Evolutionary conservation across 1,140 invertebrate genomes (phyloP).

Genomic region (Neotoxoptera formosana): DNA sequence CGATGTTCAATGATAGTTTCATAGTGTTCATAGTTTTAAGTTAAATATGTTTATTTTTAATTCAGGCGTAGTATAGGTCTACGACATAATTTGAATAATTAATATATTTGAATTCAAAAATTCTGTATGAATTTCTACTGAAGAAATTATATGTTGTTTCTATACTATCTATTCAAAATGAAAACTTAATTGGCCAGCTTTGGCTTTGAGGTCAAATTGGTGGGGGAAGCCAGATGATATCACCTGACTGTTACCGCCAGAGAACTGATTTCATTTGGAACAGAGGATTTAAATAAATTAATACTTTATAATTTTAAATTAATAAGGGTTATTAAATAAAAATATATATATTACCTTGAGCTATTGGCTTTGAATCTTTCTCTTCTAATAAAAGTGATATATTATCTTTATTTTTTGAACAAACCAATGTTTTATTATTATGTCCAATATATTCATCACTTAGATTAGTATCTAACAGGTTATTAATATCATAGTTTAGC

Average conservation of each 20-base stretch:
- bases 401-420: neutral
- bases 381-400: neutral
- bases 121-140: no score
- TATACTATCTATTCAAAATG: no score
- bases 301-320: neutral
- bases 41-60: no score
- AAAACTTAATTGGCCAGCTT: neutral
- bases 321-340: neutral
- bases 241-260: neutral
- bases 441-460: neutral
- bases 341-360: neutral
- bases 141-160: no score
- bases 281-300: neutral
- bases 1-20: no score
- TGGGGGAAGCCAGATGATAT: neutral
- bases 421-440: neutral
- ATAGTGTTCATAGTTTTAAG: no score
- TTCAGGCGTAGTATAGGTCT: no score
- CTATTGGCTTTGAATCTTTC: slow-evolving; percentile 17
- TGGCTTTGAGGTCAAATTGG: neutral
- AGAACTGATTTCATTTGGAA: neutral
- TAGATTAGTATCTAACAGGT: neutral
- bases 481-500: neutral
- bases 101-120: no score
- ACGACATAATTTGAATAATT: no score